Evolutionary conservation across 2,797 vertebrate species (phyloP).

Genomic region (Rhinophrynus dorsalis): DNA sequence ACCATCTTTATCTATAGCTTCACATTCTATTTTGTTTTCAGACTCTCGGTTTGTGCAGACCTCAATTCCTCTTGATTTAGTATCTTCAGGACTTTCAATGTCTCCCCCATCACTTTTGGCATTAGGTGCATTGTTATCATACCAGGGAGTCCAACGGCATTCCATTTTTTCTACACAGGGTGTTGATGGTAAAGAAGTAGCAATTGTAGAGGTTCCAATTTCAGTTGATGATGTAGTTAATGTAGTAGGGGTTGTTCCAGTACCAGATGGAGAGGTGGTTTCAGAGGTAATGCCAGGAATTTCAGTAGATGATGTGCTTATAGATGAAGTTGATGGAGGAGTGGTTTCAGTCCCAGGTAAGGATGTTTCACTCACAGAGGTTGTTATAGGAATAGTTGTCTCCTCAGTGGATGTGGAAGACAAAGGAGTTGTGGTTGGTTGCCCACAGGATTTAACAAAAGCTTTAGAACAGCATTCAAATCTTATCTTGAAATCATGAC

Average conservation of each 20-base stretch:
- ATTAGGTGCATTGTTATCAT: constrained; percentile 4
- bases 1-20: constrained; percentile 6
- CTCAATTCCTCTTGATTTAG: not conserved
- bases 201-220: not conserved
- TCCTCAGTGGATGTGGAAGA: no score
- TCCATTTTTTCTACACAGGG: constrained; percentile 13
- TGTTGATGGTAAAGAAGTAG: not conserved
- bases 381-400: not conserved
- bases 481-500: constrained; percentile 19
- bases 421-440: no score
- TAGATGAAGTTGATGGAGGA: not conserved
- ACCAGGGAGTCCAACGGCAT: constrained; percentile 34
- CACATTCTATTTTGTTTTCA: constrained; percentile 31
- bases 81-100: constrained; percentile 4
- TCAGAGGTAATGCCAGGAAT: not conserved
- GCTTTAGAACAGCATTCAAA: constrained; percentile 23
- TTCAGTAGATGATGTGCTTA: not conserved
- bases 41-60: not conserved
- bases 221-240: not conserved
- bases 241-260: not conserved
- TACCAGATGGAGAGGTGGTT: not conserved
- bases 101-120: constrained; percentile 34
- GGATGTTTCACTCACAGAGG: not conserved
- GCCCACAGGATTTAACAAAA: no score
- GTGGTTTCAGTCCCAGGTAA: not conserved